These are phyloP conservation scores for Sebastes ruberrimus DNA, from an alignment of 2,797 vertebrate genomes.

Conservation along the genomic window DNA sequence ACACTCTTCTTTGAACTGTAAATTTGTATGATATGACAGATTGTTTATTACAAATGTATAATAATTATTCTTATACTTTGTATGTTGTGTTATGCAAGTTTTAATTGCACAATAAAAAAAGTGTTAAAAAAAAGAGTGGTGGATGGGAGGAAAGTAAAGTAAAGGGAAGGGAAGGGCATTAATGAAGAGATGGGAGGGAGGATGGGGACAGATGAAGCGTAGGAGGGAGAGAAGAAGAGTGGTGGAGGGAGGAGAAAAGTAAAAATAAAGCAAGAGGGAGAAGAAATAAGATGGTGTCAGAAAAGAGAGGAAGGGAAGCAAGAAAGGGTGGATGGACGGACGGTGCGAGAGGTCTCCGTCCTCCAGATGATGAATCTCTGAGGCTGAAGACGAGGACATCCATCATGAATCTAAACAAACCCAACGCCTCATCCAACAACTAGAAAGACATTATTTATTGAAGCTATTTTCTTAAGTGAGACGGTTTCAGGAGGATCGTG, in stretches of 20 bases:
- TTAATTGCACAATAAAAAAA: too few species aligned
- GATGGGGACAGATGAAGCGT: not conserved
- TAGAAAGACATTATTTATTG: not conserved
- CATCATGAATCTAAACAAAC: not conserved
- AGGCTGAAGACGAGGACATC: not conserved
- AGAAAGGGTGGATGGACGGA: not conserved
- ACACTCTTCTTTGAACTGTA: too few species aligned
- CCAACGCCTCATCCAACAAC: not conserved
- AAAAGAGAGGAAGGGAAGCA: not conserved
- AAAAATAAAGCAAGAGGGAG: too few species aligned
- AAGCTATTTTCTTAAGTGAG: not conserved
- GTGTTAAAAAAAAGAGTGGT: not conserved
- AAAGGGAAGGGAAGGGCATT: not conserved
- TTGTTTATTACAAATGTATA: too few species aligned
- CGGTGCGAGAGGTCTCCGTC: not conserved
- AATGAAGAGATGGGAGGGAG: not conserved
- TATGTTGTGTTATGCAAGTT: too few species aligned
- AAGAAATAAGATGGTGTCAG: not conserved
- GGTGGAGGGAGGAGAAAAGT: not conserved
- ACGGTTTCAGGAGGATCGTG: not conserved
- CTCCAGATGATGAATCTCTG: conserved; percentile 1
- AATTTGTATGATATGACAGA: too few species aligned
- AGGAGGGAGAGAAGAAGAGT: not conserved
- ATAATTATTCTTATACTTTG: too few species aligned
- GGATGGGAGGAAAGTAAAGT: not conserved